Evolutionary conservation across 2,888 invertebrate genomes (phyloP).

Genomic region (Tholera decimalis): DNA sequence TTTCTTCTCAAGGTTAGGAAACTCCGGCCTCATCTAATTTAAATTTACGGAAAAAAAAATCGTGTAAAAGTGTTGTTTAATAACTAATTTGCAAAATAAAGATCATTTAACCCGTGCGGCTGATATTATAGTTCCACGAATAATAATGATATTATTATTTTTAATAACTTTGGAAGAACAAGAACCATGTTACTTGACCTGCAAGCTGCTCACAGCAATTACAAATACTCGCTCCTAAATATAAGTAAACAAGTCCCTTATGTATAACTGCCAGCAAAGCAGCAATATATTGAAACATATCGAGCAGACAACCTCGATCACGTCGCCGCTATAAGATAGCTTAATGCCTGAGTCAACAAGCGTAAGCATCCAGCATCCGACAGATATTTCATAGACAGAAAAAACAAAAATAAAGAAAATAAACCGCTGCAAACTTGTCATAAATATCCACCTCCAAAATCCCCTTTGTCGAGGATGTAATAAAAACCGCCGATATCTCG

Average conservation of each 20-base stretch:
- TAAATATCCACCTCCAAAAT: constrained; percentile 75
- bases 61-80: too few species aligned
- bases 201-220: constrained; percentile 32
- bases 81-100: too few species aligned
- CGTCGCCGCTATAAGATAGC: constrained; percentile 69
- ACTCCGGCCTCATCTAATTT: too few species aligned
- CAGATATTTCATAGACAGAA: constrained; percentile 69
- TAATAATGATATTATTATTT: too few species aligned
- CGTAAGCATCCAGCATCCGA: constrained; percentile 67
- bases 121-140: too few species aligned
- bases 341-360: constrained; percentile 65
- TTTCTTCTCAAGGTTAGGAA: too few species aligned
- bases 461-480: constrained; percentile 72
- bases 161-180: constrained; percentile 9
- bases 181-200: constrained; percentile 34
- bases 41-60: too few species aligned
- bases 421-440: constrained; percentile 73
- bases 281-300: constrained; percentile 63
- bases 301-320: constrained; percentile 65
- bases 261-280: constrained; percentile 50
- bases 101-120: too few species aligned
- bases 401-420: constrained; percentile 71
- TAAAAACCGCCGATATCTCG: constrained; percentile 76
- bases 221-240: constrained; percentile 39
- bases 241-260: constrained; percentile 50